These are phyloP conservation scores for Epistrophe eligans DNA, from an alignment of 2,888 invertebrate genomes.

Conservation along the genomic window DNA sequence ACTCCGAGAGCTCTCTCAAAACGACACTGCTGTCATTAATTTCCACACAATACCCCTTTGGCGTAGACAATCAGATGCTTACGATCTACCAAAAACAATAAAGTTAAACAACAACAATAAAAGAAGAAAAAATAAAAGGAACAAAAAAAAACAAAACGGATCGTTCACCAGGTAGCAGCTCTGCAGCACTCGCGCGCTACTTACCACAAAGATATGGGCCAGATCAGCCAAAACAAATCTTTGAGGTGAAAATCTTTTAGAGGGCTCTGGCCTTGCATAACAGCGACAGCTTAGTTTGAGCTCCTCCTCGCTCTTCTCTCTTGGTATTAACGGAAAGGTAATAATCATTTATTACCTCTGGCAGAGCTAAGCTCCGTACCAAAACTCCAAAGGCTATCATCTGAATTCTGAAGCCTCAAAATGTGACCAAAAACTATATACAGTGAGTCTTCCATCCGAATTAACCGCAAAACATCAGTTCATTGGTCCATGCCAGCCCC, in stretches of 20 bases:
- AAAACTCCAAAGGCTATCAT: conserved; percentile 49
- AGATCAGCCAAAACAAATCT: conserved; percentile 46
- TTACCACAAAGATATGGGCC: conserved; percentile 59
- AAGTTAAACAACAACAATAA: conserved; percentile 34
- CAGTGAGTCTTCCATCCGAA: conserved; percentile 3
- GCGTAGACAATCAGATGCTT: conserved; percentile 61
- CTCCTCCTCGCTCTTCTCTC: not conserved
- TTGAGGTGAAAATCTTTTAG: conserved; percentile 62
- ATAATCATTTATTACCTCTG: conserved; percentile 67
- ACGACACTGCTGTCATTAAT: conserved; percentile 67
- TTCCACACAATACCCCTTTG: conserved; percentile 66
- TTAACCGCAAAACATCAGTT: conserved; percentile 33
- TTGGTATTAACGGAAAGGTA: conserved; percentile 42
- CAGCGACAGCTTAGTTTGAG: not conserved
- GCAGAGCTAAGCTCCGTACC: conserved; percentile 19
- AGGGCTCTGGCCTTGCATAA: not conserved
- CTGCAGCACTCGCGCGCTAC: conserved; percentile 43
- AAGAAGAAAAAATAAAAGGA: not conserved
- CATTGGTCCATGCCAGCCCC: not conserved
- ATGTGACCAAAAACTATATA: conserved; percentile 61
- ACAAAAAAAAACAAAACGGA: not conserved
- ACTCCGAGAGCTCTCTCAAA: conserved; percentile 55
- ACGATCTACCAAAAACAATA: conserved; percentile 54
- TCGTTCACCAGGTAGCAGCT: conserved; percentile 37
- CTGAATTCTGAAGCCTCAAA: conserved; percentile 37